A percentile compares a stretch with the other conserved stretches of the same genome.
phyloP scores from a whole-genome alignment of 2,113 vertebrate species.

The Coptodon rendalli region DNA sequence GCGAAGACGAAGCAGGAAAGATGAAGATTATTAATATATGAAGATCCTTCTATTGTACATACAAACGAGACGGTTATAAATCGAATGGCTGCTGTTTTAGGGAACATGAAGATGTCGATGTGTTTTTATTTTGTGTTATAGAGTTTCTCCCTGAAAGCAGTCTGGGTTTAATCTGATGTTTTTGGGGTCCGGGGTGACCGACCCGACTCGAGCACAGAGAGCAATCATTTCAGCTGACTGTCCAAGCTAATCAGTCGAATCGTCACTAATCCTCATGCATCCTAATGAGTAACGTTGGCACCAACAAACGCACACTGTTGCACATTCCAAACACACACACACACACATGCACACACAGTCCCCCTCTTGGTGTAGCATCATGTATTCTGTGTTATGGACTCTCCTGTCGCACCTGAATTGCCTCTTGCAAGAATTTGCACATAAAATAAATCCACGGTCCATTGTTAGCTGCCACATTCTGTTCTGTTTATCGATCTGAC shows the following conservation, averaged over 20 bases:
- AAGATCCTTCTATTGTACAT: slow-evolving; percentile 74
- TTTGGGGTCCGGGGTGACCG: not conserved
- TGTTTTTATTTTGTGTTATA: slow-evolving; percentile 56
- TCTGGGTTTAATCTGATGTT: not conserved
- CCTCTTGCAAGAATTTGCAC: slow-evolving; percentile 74
- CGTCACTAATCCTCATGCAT: not conserved
- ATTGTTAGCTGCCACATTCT: not conserved
- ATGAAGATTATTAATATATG: slow-evolving; percentile 71
- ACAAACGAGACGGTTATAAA: slow-evolving; percentile 43
- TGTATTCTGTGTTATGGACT: slow-evolving; percentile 11
- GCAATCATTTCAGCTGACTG: not conserved
- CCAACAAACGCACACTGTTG: not conserved
- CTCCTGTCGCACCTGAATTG: slow-evolving; percentile 58
- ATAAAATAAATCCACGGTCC: slow-evolving; percentile 37
- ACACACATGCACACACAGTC: not conserved
- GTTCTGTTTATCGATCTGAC: not conserved
- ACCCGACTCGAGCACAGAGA: not conserved
- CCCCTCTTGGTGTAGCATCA: slow-evolving; percentile 43
- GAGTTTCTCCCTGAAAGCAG: slow-evolving; percentile 19
- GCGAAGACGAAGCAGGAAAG: not conserved
- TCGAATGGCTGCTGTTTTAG: slow-evolving; percentile 65
- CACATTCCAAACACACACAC: slow-evolving; percentile 13
- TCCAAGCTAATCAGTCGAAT: not conserved
- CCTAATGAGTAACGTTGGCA: not conserved
- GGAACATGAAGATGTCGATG: slow-evolving; percentile 42